Percentiles rank a stretch among this genome's conserved stretches.
These are phyloP conservation scores for Cephalopachus bancanus DNA, from an alignment of 2,797 vertebrate species.

Conservation along the genomic window DNA sequence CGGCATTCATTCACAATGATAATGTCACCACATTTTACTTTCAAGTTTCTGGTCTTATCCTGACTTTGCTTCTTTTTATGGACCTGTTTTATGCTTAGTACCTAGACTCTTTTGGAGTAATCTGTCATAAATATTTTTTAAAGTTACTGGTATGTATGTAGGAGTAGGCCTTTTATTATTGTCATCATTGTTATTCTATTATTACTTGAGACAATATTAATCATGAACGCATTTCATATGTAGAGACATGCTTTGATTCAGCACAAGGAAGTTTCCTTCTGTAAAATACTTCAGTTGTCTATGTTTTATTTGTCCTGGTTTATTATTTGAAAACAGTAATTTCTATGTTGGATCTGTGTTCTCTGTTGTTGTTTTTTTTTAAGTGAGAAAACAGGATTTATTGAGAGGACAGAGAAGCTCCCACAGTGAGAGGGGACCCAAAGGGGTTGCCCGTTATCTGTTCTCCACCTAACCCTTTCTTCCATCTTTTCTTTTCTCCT, in stretches of 20 bases:
- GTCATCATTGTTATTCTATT: neutral
- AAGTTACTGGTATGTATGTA: neutral
- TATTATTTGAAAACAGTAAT: constrained; percentile 8
- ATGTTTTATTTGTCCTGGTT: neutral
- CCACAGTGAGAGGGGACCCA: no score
- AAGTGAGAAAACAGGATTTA: no score
- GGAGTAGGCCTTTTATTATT: neutral
- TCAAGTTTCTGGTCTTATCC: neutral
- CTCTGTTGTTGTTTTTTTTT: no score
- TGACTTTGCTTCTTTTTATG: neutral
- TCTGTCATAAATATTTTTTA: neutral
- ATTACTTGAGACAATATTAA: neutral
- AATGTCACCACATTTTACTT: neutral
- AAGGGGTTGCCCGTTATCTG: neutral
- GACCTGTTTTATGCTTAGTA: neutral
- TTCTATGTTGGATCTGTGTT: neutral
- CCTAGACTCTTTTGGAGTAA: neutral
- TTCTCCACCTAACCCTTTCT: neutral
- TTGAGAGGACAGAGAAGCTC: no score
- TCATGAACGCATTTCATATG: neutral
- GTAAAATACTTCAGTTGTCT: neutral
- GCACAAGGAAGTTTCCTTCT: neutral
- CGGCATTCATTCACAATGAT: neutral
- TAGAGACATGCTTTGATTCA: neutral
- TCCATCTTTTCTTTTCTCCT: rapidly evolving